Base-by-base conservation (phyloP, 2,888 invertebrate genomes). In the Drosophila rellima region DNA sequence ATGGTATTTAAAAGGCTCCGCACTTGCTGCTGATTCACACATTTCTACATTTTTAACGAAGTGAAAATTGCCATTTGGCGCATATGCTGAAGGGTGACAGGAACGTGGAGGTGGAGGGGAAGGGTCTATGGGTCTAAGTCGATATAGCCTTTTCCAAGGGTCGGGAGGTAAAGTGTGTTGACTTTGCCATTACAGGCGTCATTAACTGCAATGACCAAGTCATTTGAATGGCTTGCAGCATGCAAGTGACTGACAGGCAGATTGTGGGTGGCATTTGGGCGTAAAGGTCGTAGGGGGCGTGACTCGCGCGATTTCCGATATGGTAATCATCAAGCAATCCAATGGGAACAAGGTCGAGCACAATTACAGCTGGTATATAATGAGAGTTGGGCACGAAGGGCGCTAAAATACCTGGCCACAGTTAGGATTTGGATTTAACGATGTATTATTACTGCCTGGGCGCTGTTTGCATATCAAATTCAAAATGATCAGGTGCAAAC, bases 131-230 rank as follows among this genome's bases (percentile, higher is more conserved):
- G 18, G 0, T 37, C 23, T 18, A 51, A 18, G 18, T 33, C 50
- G 10, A 10, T 20, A 4, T 37, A 37, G 37, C 7, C 15, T 8
- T 17, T 48, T n/a, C 15, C 5, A 4, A 4, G 47, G 31, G 26
- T 0, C 13, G 33, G 31, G 6, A 7, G n/a, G 20, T 48, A 35
- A 61, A 76, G 54, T 61, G 79, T 76, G 76, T 76, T 78, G 65
- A 78, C 69, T 76, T 65, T 74, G 62, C 4, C 65, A 63, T 59
- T 82, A 20, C 83, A 86, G 77, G 86, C 86, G 78, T 88, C 88
- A 83, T 88, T 83, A 83, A 88, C 86, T 85, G 77, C 76, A 85
- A 79, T 83, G 88, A 80, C 88, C 82, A 72, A 85, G 85, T 76
- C 79, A 82, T 86, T 82, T 76, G 74, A 84, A 74, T 76, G 59